These are phyloP conservation scores for Podocnemis expansa DNA, from an alignment of 2,113 vertebrate species.

Conservation along the genomic window DNA sequence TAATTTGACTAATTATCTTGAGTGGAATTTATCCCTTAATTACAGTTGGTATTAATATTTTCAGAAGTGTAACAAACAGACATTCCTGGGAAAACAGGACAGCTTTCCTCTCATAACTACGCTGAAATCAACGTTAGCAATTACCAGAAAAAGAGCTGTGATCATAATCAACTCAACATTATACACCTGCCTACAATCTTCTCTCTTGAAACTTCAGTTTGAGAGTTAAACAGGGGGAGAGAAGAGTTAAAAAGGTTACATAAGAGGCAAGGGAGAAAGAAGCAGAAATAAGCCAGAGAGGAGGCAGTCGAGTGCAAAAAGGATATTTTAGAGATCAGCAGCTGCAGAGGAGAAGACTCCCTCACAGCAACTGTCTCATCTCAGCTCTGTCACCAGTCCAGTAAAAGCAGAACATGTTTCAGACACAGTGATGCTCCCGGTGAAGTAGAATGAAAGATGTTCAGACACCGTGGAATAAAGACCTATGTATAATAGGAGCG, in stretches of 20 bases:
- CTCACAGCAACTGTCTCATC: neutral
- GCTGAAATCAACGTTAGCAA: neutral
- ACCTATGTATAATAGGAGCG: neutral
- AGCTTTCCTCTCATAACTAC: neutral
- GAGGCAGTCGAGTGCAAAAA: neutral
- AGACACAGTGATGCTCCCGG: neutral
- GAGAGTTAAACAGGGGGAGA: neutral
- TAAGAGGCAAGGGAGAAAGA: neutral
- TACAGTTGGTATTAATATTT: neutral
- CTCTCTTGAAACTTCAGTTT: neutral
- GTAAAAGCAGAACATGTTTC: neutral
- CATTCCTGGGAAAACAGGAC: neutral
- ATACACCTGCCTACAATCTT: neutral
- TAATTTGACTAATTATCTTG: neutral
- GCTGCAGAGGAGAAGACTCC: neutral
- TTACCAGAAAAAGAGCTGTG: neutral
- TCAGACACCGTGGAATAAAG: neutral
- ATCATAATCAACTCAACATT: neutral
- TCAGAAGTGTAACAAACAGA: neutral
- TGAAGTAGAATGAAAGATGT: neutral
- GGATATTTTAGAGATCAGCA: neutral
- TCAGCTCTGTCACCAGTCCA: neutral
- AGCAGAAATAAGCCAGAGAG: neutral
- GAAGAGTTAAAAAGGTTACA: neutral
- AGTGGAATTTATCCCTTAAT: neutral